Conservation (phyloP, 1,140 invertebrate genomes). For the Drosophila tani region DNA sequence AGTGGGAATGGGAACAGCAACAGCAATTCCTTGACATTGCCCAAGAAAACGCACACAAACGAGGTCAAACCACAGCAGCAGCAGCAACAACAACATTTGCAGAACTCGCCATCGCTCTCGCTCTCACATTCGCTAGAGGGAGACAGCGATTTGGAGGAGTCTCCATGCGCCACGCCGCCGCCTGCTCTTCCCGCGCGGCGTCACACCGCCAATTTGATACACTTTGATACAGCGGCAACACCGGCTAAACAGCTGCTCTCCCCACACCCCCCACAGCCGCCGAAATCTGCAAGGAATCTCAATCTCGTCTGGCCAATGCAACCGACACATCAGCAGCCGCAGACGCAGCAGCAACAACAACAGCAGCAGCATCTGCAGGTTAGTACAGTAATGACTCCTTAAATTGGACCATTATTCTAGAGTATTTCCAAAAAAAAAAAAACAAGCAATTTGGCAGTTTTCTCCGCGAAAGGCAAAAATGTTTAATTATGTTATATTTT, state of each 20-base stretch:
- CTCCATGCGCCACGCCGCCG: constrained; percentile 59
- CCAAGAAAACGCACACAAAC: constrained; percentile 66
- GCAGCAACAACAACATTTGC: constrained; percentile 27
- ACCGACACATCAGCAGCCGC: constrained; percentile 36
- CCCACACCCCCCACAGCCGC: constrained; percentile 15
- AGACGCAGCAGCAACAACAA: constrained; percentile 22
- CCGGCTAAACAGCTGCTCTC: constrained; percentile 57
- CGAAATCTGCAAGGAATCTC: constrained; percentile 51
- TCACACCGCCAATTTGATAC: constrained; percentile 64
- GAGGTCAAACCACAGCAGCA: constrained; percentile 54
- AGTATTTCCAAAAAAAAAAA: not conserved
- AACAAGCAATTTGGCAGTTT: too few species aligned
- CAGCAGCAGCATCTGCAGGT: constrained; percentile 53
- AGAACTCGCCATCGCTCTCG: constrained; percentile 23
- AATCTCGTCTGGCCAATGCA: constrained; percentile 59
- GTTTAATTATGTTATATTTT: too few species aligned
- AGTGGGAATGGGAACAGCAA: constrained; percentile 48
- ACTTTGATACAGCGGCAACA: constrained; percentile 43
- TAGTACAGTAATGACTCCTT: constrained; percentile 34
- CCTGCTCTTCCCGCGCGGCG: constrained; percentile 73
- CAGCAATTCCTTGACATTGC: constrained; percentile 63
- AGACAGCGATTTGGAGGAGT: constrained; percentile 32
- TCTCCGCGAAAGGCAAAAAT: too few species aligned
- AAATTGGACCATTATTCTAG: not conserved
- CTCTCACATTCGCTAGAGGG: constrained; percentile 20